Evolutionary conservation across 92 coral and sea anemone genomes (phyloP), one percentile per base, ranked within the genome.

Genomic region (Diadumene lineata): DNA sequence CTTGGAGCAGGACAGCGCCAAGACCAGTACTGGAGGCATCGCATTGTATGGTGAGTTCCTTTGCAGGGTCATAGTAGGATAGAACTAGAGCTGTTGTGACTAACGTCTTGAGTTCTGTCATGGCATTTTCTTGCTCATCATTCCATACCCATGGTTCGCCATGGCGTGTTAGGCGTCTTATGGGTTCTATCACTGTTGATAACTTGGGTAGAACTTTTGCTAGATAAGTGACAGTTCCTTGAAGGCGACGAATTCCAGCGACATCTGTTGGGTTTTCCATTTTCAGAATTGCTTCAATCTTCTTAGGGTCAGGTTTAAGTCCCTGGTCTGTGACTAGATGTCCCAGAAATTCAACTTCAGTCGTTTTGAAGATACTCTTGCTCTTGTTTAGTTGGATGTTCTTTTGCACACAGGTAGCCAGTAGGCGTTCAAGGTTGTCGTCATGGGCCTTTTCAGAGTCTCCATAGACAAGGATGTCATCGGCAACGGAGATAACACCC

Each of bases 1-100:
- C 90, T 60, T 89, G 94, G n/a, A 74, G 38, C 32, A 89, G 64
- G 3, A 76, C 83, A 28, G 76, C 79, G 19, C 79, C 93, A 8
- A 79, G 73, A 16, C 88, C 92, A 57, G 65, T 58, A 34, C 75
- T 70, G 0, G 91, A 89, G 7, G 86, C 88, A 31, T 82, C 88
- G 43, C 88, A 84, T 75, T 86, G 88, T 21, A 85, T 81, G 15
- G 68, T 81, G 10, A 81, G 78, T 48, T 84, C 81, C 66, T 74
- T 77, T 0, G 43, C 57, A 31, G 73, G 73, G 66, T 85, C 82
- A 56, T 73, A 89, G 48, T 76, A 78, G 15, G 60, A 34, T 23
- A 85, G 85, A 0, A 86, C 74, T 43, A 81, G 90, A 43, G 82
- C 73, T 25, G 80, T 13, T 8, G 82, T 65, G 48, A 74, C 72